phyloP scores from a whole-genome alignment of 2,888 invertebrate species.

The Selenia dentaria region DNA sequence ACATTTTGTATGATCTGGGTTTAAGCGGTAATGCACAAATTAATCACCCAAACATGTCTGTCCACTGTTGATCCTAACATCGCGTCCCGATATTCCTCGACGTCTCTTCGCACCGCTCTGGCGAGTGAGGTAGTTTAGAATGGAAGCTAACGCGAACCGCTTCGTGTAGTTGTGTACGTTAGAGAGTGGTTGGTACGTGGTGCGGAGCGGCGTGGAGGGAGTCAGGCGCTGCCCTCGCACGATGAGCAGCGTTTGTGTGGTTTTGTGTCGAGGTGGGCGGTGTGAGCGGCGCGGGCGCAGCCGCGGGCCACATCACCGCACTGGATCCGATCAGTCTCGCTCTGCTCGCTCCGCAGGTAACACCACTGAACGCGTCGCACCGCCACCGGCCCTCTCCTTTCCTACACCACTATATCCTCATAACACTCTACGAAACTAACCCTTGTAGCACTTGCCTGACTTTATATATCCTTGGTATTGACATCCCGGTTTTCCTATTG shows the following conservation, averaged over 20 bases:
- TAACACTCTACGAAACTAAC: constrained; percentile 33
- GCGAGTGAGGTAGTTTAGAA: constrained; percentile 46
- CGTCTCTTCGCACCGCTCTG: constrained; percentile 65
- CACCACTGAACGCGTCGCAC: constrained; percentile 51
- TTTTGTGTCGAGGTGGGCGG: constrained; percentile 86
- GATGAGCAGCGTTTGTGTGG: constrained; percentile 84
- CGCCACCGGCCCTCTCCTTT: constrained; percentile 48
- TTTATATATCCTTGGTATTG: constrained; percentile 35
- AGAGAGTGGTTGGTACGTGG: constrained; percentile 39
- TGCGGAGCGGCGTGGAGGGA: constrained; percentile 59
- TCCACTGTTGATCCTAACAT: constrained; percentile 70
- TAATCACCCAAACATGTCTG: constrained; percentile 64
- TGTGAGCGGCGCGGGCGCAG: constrained; percentile 82
- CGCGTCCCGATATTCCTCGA: constrained; percentile 65
- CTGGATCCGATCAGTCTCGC: constrained; percentile 84
- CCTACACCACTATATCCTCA: constrained; percentile 27
- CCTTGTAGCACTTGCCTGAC: constrained; percentile 15
- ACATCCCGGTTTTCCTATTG: constrained; percentile 44
- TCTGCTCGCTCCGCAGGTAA: constrained; percentile 83
- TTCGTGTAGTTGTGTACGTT: constrained; percentile 26
- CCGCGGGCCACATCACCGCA: constrained; percentile 83
- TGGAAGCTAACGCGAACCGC: constrained; percentile 31
- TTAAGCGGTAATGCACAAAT: constrained; percentile 70
- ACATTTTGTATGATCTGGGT: constrained; percentile 68
- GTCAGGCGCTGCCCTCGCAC: constrained; percentile 63